phyloP scores from a whole-genome alignment of 2,113 vertebrate species.

The Notarius lentiginosus region DNA sequence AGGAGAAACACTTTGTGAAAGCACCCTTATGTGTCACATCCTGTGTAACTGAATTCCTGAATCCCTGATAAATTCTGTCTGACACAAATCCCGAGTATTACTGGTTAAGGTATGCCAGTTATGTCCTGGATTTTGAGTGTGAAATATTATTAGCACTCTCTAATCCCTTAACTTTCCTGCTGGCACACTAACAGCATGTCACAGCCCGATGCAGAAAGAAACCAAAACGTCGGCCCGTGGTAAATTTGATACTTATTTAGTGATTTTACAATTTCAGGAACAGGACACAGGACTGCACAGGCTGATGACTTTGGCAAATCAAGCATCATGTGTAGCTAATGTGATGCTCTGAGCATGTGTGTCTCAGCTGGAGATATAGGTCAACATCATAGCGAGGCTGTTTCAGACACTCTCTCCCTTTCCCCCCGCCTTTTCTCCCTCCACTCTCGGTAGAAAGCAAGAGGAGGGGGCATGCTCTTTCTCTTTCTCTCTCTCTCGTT shows the following conservation, averaged over 20 bases:
- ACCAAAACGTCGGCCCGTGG: not conserved
- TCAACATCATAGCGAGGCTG: conserved; percentile 28
- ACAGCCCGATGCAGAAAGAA: not conserved
- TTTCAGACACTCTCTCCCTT: not conserved
- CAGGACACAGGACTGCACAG: conserved; percentile 11
- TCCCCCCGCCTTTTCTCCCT: conserved; percentile 7
- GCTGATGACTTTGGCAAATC: conserved; percentile 16
- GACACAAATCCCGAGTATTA: conserved; percentile 23
- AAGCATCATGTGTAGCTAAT: conserved; percentile 5
- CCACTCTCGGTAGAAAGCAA: not conserved
- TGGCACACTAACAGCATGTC: conserved; percentile 3
- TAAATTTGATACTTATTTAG: conserved; percentile 17
- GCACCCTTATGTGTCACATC: not conserved
- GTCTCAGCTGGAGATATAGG: conserved; percentile 42
- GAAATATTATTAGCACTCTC: conserved; percentile 14
- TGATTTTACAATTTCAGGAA: conserved; percentile 18
- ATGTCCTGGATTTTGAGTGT: conserved; percentile 12
- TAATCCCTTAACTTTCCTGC: conserved; percentile 26
- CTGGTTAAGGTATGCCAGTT: conserved; percentile 11
- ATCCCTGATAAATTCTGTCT: not conserved
- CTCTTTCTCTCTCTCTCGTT: not conserved
- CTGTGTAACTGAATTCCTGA: not conserved
- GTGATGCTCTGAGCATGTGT: conserved; percentile 27
- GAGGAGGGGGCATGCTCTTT: not conserved
- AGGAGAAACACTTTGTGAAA: not conserved